A percentile compares a stretch with the other conserved stretches of the same genome.
phyloP scores from a whole-genome alignment of 2,113 vertebrate species.

The Micronycteris hirsuta region DNA sequence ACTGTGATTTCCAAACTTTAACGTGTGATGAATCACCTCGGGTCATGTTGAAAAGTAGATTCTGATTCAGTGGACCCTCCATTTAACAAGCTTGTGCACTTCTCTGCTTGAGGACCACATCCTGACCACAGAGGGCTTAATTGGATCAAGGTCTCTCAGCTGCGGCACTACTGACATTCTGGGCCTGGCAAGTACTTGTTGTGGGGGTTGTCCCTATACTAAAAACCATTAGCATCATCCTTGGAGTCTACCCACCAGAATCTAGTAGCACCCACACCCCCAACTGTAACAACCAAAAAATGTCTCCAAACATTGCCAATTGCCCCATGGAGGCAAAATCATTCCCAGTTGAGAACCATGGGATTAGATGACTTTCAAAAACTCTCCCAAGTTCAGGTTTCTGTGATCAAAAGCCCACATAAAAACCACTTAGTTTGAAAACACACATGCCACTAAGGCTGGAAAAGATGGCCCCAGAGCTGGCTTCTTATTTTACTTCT shows the following conservation, averaged over 20 bases:
- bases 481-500: neutral
- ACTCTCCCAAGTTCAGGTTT: neutral
- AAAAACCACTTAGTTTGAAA: neutral
- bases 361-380: neutral
- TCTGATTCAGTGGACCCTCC: neutral
- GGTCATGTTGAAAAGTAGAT: neutral
- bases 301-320: neutral
- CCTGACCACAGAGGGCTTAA: neutral
- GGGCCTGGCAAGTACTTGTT: neutral
- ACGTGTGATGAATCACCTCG: neutral
- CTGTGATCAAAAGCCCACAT: neutral
- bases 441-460: neutral
- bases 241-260: neutral
- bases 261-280: neutral
- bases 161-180: fast-evolving
- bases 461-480: neutral
- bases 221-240: neutral
- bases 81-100: neutral
- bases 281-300: neutral
- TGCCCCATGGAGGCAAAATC: neutral
- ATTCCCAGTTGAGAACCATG: neutral
- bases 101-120: neutral
- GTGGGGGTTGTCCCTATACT: no score
- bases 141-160: neutral
- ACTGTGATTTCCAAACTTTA: neutral